Evolutionary conservation across 2,113 vertebrate genomes (phyloP).

Genomic region (Hydropotes inermis): DNA sequence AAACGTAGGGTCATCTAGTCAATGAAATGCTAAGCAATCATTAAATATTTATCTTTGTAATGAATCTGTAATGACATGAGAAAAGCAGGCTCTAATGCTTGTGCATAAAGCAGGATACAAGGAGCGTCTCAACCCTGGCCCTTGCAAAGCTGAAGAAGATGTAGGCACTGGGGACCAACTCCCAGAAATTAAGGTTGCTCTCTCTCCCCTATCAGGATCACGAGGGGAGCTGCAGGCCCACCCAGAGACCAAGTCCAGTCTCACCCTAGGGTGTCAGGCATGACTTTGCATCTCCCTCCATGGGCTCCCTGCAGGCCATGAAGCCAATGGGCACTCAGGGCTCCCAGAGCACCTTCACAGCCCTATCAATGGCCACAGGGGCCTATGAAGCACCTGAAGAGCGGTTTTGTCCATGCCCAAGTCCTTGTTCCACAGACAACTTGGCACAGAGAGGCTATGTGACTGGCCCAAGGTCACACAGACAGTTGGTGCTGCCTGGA

Average conservation of each 20-base stretch:
- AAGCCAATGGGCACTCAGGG: constrained; percentile 88
- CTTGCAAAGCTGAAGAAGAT: too few relatives aligned
- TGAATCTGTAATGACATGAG: background rate
- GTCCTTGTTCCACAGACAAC: constrained; percentile 75
- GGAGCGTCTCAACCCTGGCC: background rate
- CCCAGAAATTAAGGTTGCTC: background rate
- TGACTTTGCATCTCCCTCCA: background rate
- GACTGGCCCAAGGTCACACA: background rate
- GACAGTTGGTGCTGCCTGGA: background rate
- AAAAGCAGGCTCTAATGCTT: background rate
- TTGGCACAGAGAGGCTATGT: background rate
- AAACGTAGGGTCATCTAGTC: background rate
- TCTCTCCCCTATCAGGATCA: background rate
- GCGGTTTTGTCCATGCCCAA: constrained; percentile 94
- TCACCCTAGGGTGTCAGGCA: rapidly evolving
- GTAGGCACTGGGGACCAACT: too few relatives aligned
- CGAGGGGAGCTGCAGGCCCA: background rate
- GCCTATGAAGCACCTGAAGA: constrained; percentile 93
- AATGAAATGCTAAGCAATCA: background rate
- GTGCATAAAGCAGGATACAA: background rate
- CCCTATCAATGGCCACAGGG: constrained; percentile 94
- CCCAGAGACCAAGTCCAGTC: background rate
- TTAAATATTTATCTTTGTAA: background rate
- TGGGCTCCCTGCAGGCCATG: constrained; percentile 54
- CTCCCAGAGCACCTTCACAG: constrained; percentile 94